A percentile compares a stretch with the other conserved stretches of the same genome.
Conservation (phyloP, 2,888 invertebrate genomes). For the Bugulina stolonifera region DNA sequence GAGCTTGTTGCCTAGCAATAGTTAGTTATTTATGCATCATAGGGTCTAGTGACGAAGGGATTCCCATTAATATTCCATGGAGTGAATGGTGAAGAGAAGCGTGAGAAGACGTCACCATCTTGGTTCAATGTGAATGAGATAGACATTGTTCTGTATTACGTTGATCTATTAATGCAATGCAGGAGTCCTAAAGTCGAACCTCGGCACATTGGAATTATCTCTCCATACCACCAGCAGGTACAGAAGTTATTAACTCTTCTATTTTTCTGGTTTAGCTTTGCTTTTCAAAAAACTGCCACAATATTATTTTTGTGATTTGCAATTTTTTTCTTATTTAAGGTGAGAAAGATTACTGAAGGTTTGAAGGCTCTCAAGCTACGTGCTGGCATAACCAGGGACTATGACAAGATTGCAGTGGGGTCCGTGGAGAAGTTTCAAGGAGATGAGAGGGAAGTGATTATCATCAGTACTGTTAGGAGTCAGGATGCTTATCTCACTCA, state of each 20-base stretch:
- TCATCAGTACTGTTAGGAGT: constrained; percentile 46
- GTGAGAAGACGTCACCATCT: constrained; percentile 43
- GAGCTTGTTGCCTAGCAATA: too few species aligned
- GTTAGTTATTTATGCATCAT: too few species aligned
- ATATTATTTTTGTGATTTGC: too few species aligned
- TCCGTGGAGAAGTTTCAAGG: constrained; percentile 49
- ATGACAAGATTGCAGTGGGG: constrained; percentile 37
- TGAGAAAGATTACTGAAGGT: constrained; percentile 38
- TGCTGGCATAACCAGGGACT: not conserved
- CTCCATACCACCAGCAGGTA: constrained; percentile 47
- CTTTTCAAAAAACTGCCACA: too few species aligned
- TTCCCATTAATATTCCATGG: constrained; percentile 45
- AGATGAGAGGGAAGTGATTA: constrained; percentile 43
- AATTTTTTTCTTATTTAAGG: too few species aligned
- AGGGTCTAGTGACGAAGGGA: constrained; percentile 34
- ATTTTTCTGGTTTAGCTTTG: too few species aligned
- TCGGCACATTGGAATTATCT: constrained; percentile 41
- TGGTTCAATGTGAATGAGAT: constrained; percentile 46
- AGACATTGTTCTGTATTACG: constrained; percentile 35
- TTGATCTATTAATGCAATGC: constrained; percentile 32
- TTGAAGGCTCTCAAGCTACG: constrained; percentile 29
- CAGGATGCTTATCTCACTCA: constrained; percentile 37
- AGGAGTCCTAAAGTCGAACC: constrained; percentile 32
- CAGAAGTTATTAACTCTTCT: too few species aligned
- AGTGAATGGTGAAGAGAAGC: constrained; percentile 38